Percentiles rank a stretch among this genome's conserved stretches.
phyloP scores from a whole-genome alignment of 2,797 vertebrate species.

The Agapornis canus region DNA sequence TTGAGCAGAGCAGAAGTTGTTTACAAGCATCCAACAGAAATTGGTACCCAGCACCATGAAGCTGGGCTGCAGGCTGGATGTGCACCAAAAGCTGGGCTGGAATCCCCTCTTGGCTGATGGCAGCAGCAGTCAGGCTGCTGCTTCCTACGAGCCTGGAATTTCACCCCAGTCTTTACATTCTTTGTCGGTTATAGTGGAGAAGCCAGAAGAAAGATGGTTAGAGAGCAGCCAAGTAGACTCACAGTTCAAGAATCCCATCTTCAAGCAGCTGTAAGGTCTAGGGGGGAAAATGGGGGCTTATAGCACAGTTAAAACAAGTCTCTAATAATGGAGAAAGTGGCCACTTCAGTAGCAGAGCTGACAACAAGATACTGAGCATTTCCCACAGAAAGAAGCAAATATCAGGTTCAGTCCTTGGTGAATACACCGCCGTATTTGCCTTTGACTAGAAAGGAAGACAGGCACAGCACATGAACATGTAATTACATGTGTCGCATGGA shows the following conservation, averaged over 20 bases:
- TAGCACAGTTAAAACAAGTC: not conserved
- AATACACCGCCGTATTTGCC: not conserved
- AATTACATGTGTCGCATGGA: not conserved
- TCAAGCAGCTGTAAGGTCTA: not conserved
- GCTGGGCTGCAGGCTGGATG: not conserved
- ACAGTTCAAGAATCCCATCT: not conserved
- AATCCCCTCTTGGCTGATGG: not conserved
- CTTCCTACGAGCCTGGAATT: conserved; percentile 2
- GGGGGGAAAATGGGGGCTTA: not conserved
- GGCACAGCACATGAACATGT: not conserved
- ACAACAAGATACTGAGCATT: not conserved
- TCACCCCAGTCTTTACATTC: conserved; percentile 47
- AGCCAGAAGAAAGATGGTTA: not conserved
- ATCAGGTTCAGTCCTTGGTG: not conserved
- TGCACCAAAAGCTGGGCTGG: not conserved
- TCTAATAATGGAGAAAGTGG: not conserved
- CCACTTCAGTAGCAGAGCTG: not conserved
- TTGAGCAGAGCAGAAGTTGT: not conserved
- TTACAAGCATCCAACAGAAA: not conserved
- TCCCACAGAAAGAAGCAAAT: not conserved
- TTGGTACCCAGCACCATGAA: not conserved
- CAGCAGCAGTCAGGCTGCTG: not conserved
- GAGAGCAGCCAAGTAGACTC: not conserved
- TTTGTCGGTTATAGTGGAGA: not conserved
- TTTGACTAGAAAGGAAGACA: not conserved